Percentiles rank a stretch among this genome's conserved stretches.
Conservation (phyloP, 2,797 vertebrate genomes). For the Triplophysa yarkandensis region DNA sequence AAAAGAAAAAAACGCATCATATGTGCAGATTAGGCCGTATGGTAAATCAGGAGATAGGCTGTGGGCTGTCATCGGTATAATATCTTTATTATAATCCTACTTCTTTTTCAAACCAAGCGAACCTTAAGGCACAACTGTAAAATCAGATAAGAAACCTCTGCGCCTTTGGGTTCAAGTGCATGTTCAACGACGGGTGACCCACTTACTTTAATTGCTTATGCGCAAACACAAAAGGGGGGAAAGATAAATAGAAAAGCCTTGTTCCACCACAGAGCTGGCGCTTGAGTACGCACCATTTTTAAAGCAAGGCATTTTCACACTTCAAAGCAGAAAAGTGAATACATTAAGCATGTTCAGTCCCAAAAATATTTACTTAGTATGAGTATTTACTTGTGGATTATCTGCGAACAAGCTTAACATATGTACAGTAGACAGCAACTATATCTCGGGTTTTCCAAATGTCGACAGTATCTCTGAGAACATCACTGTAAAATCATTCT, state of each 20-base stretch:
- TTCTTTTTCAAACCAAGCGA: slow-evolving; percentile 44
- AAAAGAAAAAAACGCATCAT: slow-evolving; percentile 48
- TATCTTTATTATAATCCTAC: slow-evolving; percentile 17
- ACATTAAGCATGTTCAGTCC: slow-evolving; percentile 67
- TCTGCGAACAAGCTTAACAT: slow-evolving; percentile 31
- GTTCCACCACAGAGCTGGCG: slow-evolving; percentile 66
- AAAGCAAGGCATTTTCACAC: slow-evolving; percentile 73
- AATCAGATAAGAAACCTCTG: slow-evolving; percentile 66
- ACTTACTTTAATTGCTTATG: slow-evolving; percentile 82
- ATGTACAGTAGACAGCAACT: slow-evolving; percentile 9
- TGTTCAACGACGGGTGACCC: slow-evolving; percentile 76
- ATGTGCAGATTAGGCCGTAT: slow-evolving; percentile 54
- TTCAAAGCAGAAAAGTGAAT: slow-evolving; percentile 77
- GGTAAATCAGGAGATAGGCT: slow-evolving; percentile 52
- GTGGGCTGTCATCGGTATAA: slow-evolving; percentile 55
- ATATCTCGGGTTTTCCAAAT: background rate
- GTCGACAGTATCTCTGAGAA: background rate
- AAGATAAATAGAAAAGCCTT: slow-evolving; percentile 71
- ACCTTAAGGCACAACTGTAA: slow-evolving; percentile 61
- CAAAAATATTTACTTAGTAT: slow-evolving; percentile 55
- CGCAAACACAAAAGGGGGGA: slow-evolving; percentile 68
- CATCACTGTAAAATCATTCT: too few relatives aligned
- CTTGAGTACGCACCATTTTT: slow-evolving; percentile 71
- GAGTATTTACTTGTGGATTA: slow-evolving; percentile 61
- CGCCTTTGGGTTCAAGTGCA: slow-evolving; percentile 63